Conservation (phyloP, 2,797 vertebrate species). For the Sebastes iracundus region DNA sequence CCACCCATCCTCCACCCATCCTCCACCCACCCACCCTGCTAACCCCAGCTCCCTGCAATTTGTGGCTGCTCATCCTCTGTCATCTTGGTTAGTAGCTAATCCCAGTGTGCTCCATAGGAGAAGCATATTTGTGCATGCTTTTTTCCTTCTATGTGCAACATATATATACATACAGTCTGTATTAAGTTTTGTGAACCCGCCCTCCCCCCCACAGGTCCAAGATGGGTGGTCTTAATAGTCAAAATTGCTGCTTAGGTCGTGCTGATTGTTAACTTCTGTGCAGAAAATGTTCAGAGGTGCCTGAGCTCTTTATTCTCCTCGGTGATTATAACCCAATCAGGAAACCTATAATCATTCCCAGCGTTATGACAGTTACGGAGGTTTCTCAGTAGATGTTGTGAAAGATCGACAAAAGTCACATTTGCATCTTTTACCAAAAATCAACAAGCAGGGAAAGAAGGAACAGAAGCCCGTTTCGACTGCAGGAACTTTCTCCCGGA, state of each 20-base stretch:
- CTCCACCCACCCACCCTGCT: slow-evolving; percentile 13
- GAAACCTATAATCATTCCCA: slow-evolving; percentile 43
- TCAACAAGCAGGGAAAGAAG: no score
- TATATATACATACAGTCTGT: neutral
- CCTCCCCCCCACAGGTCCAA: slow-evolving; percentile 31
- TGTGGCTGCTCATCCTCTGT: slow-evolving; percentile 71
- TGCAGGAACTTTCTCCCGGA: no score
- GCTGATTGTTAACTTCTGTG: slow-evolving; percentile 75
- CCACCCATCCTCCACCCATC: neutral
- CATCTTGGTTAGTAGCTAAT: slow-evolving; percentile 53
- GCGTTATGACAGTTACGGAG: slow-evolving; percentile 13
- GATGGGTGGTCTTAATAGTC: slow-evolving; percentile 71
- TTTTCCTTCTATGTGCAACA: neutral
- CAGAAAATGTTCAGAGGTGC: slow-evolving; percentile 48
- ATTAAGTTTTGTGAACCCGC: slow-evolving; percentile 16
- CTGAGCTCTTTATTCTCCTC: slow-evolving; percentile 41
- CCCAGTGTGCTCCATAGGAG: slow-evolving; percentile 6
- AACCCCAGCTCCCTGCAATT: slow-evolving; percentile 59
- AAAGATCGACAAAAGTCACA: neutral
- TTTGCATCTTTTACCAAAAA: neutral
- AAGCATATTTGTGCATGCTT: slow-evolving; percentile 3
- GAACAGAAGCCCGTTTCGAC: no score
- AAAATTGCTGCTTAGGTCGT: slow-evolving; percentile 60
- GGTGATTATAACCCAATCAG: slow-evolving; percentile 48
- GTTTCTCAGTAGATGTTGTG: neutral